Conservation (phyloP, 2,888 invertebrate genomes). For the Mythimna pallens region DNA sequence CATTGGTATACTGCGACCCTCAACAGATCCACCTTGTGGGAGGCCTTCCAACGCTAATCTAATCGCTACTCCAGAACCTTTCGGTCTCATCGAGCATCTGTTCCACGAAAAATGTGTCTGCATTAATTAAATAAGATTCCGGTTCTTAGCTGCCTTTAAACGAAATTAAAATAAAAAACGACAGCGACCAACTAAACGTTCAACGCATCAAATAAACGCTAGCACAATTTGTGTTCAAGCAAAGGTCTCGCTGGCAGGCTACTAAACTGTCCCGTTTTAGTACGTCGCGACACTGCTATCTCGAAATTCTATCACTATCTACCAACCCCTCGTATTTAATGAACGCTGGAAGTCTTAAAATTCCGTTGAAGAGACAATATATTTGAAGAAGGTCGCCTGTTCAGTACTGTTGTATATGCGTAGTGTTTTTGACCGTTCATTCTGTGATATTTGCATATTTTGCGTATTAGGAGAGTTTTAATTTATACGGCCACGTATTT, state of each 20-base stretch:
- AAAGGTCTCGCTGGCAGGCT: slow-evolving; percentile 21
- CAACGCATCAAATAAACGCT: slow-evolving; percentile 6
- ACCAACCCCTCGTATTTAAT: slow-evolving; percentile 41
- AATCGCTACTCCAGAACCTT: too few relatives aligned
- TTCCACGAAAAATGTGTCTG: not conserved
- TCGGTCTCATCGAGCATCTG: too few relatives aligned
- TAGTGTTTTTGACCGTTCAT: slow-evolving; percentile 8
- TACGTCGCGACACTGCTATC: slow-evolving; percentile 48
- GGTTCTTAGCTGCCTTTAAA: not conserved
- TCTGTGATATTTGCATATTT: slow-evolving; percentile 26
- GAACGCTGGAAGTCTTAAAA: slow-evolving; percentile 53
- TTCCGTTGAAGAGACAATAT: slow-evolving; percentile 49
- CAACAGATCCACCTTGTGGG: too few relatives aligned
- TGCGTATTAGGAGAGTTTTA: slow-evolving; percentile 5
- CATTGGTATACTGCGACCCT: too few relatives aligned
- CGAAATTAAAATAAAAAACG: slow-evolving; percentile 10
- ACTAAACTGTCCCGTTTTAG: slow-evolving; percentile 48
- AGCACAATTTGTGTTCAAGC: slow-evolving; percentile 24
- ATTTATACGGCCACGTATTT: not conserved
- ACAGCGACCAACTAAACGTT: not conserved
- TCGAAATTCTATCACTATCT: slow-evolving; percentile 57
- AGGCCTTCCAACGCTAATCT: too few relatives aligned
- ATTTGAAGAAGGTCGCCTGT: slow-evolving; percentile 28
- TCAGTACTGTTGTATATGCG: slow-evolving; percentile 34
- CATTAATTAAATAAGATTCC: not conserved